Conservation (phyloP, 2,888 invertebrate species). For the Spilarctia lutea region DNA sequence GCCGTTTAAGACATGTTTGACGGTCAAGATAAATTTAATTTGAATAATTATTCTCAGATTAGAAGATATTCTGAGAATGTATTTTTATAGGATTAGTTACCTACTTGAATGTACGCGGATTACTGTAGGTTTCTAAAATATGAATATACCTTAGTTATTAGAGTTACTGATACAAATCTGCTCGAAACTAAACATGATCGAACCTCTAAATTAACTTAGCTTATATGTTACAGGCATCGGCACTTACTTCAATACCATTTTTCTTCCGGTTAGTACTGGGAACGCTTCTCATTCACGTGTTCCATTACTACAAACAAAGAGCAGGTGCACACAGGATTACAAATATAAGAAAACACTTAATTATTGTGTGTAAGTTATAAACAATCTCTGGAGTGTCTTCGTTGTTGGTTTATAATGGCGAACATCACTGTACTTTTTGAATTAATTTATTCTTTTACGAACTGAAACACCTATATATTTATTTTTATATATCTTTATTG, state of each 20-base stretch:
- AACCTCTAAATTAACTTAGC: background rate
- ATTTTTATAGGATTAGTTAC: background rate
- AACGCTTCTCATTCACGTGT: conserved; percentile 73
- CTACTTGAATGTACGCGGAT: too few relatives aligned
- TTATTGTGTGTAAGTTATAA: conserved; percentile 79
- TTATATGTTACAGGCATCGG: conserved; percentile 69
- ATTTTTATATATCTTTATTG: too few relatives aligned
- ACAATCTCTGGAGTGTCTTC: too few relatives aligned
- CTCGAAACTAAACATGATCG: too few relatives aligned
- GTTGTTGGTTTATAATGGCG: background rate
- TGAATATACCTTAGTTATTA: too few relatives aligned
- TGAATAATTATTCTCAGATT: background rate
- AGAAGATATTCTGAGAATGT: background rate
- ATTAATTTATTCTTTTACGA: background rate
- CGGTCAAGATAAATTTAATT: background rate
- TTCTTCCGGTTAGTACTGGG: conserved; percentile 75
- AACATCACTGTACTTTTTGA: background rate
- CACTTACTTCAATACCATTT: conserved; percentile 77
- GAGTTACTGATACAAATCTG: too few relatives aligned
- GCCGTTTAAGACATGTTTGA: background rate
- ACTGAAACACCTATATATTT: too few relatives aligned
- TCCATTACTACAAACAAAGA: conserved; percentile 74
- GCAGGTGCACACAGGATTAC: conserved; percentile 61
- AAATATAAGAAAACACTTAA: conserved; percentile 74
- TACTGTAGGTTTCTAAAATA: too few relatives aligned